phyloP scores from a whole-genome alignment of 2,113 vertebrate species.

The Ginglymostoma cirratum region DNA sequence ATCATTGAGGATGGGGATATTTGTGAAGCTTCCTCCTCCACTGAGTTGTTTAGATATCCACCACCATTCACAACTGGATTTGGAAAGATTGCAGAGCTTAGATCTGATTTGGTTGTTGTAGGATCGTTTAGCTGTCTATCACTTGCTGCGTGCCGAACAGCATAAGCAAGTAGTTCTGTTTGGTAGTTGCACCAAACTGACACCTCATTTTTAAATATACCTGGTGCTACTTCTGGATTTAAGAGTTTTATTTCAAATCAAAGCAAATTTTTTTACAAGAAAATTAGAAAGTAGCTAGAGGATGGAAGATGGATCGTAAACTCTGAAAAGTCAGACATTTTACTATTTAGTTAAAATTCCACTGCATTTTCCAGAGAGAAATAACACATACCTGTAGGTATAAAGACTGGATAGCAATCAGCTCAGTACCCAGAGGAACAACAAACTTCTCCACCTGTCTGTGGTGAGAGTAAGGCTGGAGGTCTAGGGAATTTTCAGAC shows the following conservation, averaged over 20 bases:
- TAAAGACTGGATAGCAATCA: constrained; percentile 62
- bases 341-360: background rate
- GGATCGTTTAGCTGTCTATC: too few species aligned
- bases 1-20: too few species aligned
- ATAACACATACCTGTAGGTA: constrained; percentile 70
- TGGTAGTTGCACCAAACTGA: too few species aligned
- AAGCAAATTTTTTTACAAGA: background rate
- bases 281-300: background rate
- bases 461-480: constrained; percentile 76
- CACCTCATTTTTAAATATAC: too few species aligned
- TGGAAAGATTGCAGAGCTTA: too few species aligned
- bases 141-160: too few species aligned
- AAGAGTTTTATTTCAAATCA: background rate
- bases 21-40: too few species aligned
- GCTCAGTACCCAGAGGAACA: constrained; percentile 73
- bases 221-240: too few species aligned
- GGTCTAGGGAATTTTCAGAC: constrained; percentile 82
- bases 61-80: too few species aligned
- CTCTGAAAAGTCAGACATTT: background rate
- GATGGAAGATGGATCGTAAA: background rate
- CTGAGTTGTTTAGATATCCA: too few species aligned
- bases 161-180: too few species aligned
- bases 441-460: constrained; percentile 81
- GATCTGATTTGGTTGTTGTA: too few species aligned
- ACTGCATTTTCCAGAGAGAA: background rate